Percentiles rank a stretch among this genome's conserved stretches.
phyloP scores from a whole-genome alignment of 2,888 invertebrate species.

The Pharmacophagus antenor region DNA sequence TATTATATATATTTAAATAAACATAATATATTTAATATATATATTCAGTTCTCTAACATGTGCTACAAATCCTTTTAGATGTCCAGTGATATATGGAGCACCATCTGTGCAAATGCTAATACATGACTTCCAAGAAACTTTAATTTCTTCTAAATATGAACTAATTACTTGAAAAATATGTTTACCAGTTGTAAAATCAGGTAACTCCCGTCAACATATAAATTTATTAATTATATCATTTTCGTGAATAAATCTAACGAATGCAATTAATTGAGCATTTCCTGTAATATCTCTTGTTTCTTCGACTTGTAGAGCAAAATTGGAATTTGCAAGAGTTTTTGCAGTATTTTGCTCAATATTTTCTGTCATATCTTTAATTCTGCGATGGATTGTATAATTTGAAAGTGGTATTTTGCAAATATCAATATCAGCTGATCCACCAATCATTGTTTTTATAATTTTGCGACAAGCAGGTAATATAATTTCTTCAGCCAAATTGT shows the following conservation, averaged over 20 bases:
- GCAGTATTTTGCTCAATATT: slow-evolving; percentile 30
- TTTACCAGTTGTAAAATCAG: slow-evolving; percentile 29
- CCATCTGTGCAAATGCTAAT: slow-evolving; percentile 28
- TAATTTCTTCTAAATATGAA: slow-evolving; percentile 28
- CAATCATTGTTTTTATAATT: slow-evolving; percentile 30
- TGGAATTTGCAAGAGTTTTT: no score
- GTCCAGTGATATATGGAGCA: slow-evolving; percentile 27
- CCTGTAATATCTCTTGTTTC: slow-evolving; percentile 28
- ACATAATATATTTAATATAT: no score
- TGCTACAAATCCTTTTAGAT: slow-evolving; percentile 20
- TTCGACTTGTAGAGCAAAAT: no score
- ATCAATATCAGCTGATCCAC: no score
- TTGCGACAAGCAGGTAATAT: slow-evolving; percentile 30
- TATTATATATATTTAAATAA: no score
- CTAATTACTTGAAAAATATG: slow-evolving; percentile 28
- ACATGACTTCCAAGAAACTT: slow-evolving; percentile 30
- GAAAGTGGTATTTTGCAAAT: no score
- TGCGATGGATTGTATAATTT: slow-evolving; percentile 30
- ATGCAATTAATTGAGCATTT: slow-evolving; percentile 30
- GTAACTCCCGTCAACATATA: slow-evolving; percentile 27
- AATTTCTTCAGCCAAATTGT: slow-evolving; percentile 29
- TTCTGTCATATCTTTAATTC: slow-evolving; percentile 31
- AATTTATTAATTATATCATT: slow-evolving; percentile 31
- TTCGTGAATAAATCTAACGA: slow-evolving; percentile 31
- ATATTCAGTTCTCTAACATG: slow-evolving; percentile 16